Evolutionary conservation across 2,888 invertebrate genomes (phyloP).

Genomic region (Drosophila nr. medialis): DNA sequence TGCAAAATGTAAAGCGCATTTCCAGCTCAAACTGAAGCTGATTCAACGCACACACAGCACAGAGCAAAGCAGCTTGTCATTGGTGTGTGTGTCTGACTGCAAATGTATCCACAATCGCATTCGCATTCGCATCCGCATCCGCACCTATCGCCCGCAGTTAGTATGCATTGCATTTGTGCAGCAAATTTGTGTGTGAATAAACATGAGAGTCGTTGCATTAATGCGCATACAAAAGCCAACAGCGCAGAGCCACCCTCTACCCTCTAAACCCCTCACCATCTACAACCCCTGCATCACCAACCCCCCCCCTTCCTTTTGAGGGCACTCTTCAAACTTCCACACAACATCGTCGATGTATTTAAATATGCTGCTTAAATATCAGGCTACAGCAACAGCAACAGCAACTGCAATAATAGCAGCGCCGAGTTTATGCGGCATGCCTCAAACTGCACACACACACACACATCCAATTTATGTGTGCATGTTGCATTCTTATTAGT

Average conservation of each 20-base stretch:
- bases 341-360: conserved; percentile 52
- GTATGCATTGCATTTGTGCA: conserved; percentile 67
- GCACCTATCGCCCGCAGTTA: conserved; percentile 61
- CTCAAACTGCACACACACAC: conserved; percentile 55
- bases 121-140: conserved; percentile 5
- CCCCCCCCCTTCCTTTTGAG: not conserved
- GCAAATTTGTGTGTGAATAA: conserved; percentile 78
- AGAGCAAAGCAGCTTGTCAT: conserved; percentile 37
- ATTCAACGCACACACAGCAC: not conserved
- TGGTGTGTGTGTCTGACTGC: conserved; percentile 29
- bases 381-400: conserved; percentile 21
- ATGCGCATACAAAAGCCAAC: conserved; percentile 76
- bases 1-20: conserved; percentile 74
- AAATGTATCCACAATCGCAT: conserved; percentile 47
- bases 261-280: not conserved
- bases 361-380: conserved; percentile 68
- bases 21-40: conserved; percentile 39
- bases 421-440: conserved; percentile 73
- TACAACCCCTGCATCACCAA: not conserved
- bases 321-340: conserved; percentile 33
- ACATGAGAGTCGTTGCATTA: conserved; percentile 78
- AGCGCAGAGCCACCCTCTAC: conserved; percentile 24
- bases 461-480: conserved; percentile 29
- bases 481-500: conserved; percentile 59
- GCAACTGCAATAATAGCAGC: conserved; percentile 42